Percentiles rank a stretch among this genome's conserved stretches.
Evolutionary conservation across 2,888 invertebrate genomes (phyloP).

Genomic region (Caenorhabditis japonica): DNA sequence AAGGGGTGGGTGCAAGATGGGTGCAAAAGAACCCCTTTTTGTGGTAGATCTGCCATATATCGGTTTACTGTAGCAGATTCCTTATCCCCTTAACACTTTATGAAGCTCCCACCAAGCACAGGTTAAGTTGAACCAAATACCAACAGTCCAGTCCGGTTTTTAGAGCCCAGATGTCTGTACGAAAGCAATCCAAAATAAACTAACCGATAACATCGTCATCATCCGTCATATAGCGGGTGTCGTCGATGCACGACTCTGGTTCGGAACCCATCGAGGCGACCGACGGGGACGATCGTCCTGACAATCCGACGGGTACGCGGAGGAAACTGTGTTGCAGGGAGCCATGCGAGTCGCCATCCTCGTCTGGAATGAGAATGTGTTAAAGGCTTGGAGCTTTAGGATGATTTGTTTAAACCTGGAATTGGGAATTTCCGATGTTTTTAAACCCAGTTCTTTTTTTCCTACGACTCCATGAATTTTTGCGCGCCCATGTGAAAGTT

Average conservation of each 20-base stretch:
- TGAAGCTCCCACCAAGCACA: too few relatives aligned
- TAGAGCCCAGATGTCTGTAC: neutral
- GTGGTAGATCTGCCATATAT: too few relatives aligned
- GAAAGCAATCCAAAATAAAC: slow-evolving; percentile 19
- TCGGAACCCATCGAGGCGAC: slow-evolving; percentile 70
- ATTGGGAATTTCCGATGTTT: too few relatives aligned
- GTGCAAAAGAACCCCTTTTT: too few relatives aligned
- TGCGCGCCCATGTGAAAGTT: too few relatives aligned
- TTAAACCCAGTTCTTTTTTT: neutral
- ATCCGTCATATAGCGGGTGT: slow-evolving; percentile 59
- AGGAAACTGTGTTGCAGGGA: slow-evolving; percentile 59
- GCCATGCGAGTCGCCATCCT: slow-evolving; percentile 55
- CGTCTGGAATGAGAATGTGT: slow-evolving; percentile 47
- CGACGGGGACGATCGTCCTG: slow-evolving; percentile 65
- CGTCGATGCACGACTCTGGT: slow-evolving; percentile 71
- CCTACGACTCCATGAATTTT: neutral
- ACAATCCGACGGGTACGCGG: slow-evolving; percentile 58
- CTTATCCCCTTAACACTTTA: too few relatives aligned
- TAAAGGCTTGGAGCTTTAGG: too few relatives aligned
- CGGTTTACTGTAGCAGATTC: too few relatives aligned
- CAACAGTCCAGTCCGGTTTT: too few relatives aligned
- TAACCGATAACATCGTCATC: slow-evolving; percentile 63
- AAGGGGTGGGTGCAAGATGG: too few relatives aligned
- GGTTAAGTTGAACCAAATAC: too few relatives aligned
- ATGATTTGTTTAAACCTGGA: too few relatives aligned